phyloP scores from a whole-genome alignment of 2,888 invertebrate species.

The Drosophila subquinaria region DNA sequence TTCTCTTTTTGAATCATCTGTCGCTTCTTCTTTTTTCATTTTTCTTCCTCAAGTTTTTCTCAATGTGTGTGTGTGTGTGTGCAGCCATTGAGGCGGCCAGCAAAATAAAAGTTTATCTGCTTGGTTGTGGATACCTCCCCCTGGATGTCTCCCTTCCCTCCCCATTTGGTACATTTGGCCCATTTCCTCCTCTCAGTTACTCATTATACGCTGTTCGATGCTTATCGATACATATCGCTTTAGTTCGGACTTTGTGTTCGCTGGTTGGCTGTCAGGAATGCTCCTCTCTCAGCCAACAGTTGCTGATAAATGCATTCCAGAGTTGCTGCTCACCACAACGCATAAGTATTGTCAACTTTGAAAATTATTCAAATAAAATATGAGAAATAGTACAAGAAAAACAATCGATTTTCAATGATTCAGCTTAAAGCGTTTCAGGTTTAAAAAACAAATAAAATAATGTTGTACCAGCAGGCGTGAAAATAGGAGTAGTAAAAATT shows the following conservation, averaged over 20 bases:
- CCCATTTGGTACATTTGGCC: neutral
- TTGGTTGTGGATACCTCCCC: conserved; percentile 24
- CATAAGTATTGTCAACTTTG: conserved; percentile 4
- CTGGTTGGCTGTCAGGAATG: neutral
- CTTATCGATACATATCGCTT: conserved; percentile 48
- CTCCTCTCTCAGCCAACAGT: neutral
- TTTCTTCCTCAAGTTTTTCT: conserved; percentile 27
- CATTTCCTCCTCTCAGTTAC: neutral
- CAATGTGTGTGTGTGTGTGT: neutral
- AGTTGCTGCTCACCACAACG: neutral
- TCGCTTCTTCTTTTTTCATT: conserved; percentile 4
- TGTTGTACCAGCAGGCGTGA: too few relatives aligned
- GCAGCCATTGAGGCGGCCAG: conserved; percentile 26
- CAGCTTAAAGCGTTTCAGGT: neutral
- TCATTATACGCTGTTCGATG: conserved; percentile 49
- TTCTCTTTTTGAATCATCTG: neutral
- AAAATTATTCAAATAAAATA: neutral
- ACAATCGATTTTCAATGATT: neutral
- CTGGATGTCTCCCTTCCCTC: neutral
- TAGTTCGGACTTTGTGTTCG: conserved; percentile 21
- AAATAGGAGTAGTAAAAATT: too few relatives aligned
- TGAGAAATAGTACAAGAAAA: neutral
- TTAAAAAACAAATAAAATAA: too few relatives aligned
- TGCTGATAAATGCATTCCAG: conserved; percentile 1
- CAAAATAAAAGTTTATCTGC: conserved; percentile 37